A percentile compares a stretch with the other conserved stretches of the same genome.
Conservation (phyloP, 37 sponge, comb jelly and placozoan genomes). For the Tethya wilhelma region DNA sequence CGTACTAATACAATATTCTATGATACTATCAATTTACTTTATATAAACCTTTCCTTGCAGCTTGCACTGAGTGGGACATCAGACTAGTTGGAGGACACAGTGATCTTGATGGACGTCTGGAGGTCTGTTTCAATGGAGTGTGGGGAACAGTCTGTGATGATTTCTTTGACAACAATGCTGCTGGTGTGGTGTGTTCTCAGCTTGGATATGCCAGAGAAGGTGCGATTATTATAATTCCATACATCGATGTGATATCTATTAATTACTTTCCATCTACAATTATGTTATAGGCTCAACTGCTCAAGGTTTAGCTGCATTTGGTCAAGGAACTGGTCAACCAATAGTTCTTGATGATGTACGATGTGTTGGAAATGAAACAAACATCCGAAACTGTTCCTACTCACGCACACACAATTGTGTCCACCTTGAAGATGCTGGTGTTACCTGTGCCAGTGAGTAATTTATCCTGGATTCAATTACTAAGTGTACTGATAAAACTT, state of each 20-base stretch:
- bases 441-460: background rate
- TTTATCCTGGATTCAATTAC: no score
- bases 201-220: no score
- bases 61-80: background rate
- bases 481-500: no score
- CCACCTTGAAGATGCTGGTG: constrained; percentile 36
- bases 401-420: constrained; percentile 1
- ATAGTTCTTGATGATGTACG: background rate
- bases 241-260: no score
- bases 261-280: no score
- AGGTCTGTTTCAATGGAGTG: constrained; percentile 7
- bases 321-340: background rate
- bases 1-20: no score
- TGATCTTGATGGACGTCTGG: constrained; percentile 1
- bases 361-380: background rate
- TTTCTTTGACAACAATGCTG: background rate
- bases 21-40: no score
- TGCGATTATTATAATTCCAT: no score
- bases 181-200: background rate
- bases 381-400: no score
- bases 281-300: background rate
- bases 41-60: no score
- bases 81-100: background rate
- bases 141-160: constrained; percentile 26
- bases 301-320: background rate